Evolutionary conservation across 2,113 vertebrate genomes (phyloP), one percentile per base, ranked within the genome.

Genomic region (Vireo altiloquus): DNA sequence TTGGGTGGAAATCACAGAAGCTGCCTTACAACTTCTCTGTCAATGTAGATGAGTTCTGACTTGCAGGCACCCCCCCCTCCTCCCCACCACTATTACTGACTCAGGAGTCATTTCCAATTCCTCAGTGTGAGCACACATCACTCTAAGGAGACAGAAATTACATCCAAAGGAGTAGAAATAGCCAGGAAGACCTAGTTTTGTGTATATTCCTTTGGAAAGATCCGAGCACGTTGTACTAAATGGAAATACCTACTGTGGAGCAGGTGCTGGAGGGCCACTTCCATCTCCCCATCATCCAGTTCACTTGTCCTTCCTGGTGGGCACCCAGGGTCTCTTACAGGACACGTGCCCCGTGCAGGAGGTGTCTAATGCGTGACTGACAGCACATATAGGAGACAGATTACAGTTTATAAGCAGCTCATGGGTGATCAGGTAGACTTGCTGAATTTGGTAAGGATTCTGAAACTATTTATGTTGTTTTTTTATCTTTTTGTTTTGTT

Each of bases 51-150:
- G 93, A 92, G 37, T 61, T 90, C 76, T 92, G 93, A 92, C 80
- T 90, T 68, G 80, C 82, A 82, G 87, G 82, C 75, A 71, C 1
- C 18, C 47, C 82, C 82, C n/a, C 59, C 4, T 37, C 49, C 83
- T 72, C 64, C 60, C 68, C 3, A 6, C 30, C 47, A 5, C 90
- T 46, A 4, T 90, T 75, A 77, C 92, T 92, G 88, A 93, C 93
- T 94, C 85, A 66, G 93, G 90, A 94, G 88, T 88, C 93, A 89
- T 89, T 96, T 89, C 90, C 80, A 84, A n/a, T 79, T 68, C 92
- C 85, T 95, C 0, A 0, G 47, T 42, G 85, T 72, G 27, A 94
- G 92, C 77, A 78, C 76, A 57, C 91, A 92, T 95, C 87, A 74
- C 88, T 94, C 93, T 28, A 14, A 88, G 85, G 82, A 95, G 88